A percentile compares a stretch with the other conserved stretches of the same genome.
phyloP scores from a whole-genome alignment of 2,888 invertebrate genomes.

The Drosophila melanosoma region DNA sequence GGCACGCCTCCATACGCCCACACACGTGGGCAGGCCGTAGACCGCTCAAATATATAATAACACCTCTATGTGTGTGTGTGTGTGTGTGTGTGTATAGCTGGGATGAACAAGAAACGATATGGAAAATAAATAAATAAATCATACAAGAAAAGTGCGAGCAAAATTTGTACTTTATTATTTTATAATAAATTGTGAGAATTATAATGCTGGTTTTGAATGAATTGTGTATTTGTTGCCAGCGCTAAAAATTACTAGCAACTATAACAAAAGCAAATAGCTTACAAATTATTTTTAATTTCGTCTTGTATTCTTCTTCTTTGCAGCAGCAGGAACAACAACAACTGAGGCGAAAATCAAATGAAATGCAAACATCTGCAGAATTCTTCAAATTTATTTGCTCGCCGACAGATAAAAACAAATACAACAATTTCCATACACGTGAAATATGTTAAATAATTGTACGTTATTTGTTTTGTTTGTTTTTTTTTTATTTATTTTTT shows the following conservation, averaged over 20 bases:
- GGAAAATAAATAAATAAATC: conserved; percentile 58
- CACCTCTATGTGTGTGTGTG: not conserved
- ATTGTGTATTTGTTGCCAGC: conserved; percentile 65
- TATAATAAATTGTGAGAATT: conserved; percentile 71
- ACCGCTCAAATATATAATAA: conserved; percentile 6
- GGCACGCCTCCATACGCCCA: not conserved
- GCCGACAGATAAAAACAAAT: conserved; percentile 24
- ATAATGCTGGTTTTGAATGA: conserved; percentile 60
- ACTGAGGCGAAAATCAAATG: conserved; percentile 47
- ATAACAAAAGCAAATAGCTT: conserved; percentile 39
- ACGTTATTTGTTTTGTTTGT: conserved; percentile 38
- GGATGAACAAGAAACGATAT: conserved; percentile 9
- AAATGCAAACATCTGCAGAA: conserved; percentile 63
- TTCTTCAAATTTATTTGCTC: conserved; percentile 71
- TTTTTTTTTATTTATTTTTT: not conserved
- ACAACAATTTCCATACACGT: conserved; percentile 25
- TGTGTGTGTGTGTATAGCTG: not conserved
- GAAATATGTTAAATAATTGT: conserved; percentile 57
- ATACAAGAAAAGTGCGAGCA: conserved; percentile 34
- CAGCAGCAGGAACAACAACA: conserved; percentile 27
- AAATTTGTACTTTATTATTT: conserved; percentile 64
- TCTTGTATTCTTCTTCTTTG: conserved; percentile 4
- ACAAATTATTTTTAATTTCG: conserved; percentile 65
- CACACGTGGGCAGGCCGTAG: conserved; percentile 3
- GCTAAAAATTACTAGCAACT: conserved; percentile 30